Conservation (phyloP, 1,140 invertebrate species). For the Bombus waltoni region DNA sequence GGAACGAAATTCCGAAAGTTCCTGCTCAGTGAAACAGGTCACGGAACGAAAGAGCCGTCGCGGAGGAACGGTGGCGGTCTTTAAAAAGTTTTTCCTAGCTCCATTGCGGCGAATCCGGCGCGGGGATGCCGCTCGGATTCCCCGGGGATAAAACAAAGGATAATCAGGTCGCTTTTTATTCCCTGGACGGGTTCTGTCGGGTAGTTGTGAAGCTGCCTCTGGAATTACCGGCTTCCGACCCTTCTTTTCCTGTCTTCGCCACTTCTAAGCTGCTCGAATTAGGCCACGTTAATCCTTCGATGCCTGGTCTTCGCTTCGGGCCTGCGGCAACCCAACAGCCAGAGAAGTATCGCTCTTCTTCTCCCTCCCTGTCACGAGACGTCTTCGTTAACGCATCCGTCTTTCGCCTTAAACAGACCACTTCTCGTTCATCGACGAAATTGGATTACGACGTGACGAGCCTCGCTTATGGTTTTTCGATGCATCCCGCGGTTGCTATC, state of each 20-base stretch:
- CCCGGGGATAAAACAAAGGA: slow-evolving; percentile 60
- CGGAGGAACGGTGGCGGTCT: slow-evolving; percentile 40
- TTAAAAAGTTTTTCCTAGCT: slow-evolving; percentile 65
- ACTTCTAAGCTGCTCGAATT: slow-evolving; percentile 37
- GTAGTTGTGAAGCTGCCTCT: slow-evolving; percentile 22
- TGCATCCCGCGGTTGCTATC: background rate
- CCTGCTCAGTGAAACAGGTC: slow-evolving; percentile 63
- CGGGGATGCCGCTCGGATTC: slow-evolving; percentile 47
- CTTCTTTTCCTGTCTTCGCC: slow-evolving; percentile 29
- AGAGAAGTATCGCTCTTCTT: background rate
- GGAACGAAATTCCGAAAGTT: slow-evolving; percentile 60
- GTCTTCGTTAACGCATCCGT: slow-evolving; percentile 16
- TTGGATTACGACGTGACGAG: slow-evolving; percentile 26
- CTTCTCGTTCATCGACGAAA: slow-evolving; percentile 6
- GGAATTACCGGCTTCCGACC: slow-evolving; percentile 44
- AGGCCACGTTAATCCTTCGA: slow-evolving; percentile 43
- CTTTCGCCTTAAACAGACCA: slow-evolving; percentile 12
- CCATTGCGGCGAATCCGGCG: slow-evolving; percentile 11
- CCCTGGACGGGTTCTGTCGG: background rate
- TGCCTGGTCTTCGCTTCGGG: background rate
- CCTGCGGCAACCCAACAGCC: background rate
- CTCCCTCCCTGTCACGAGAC: background rate
- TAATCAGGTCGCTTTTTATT: slow-evolving; percentile 67
- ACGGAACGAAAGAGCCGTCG: slow-evolving; percentile 56
- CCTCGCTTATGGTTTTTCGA: slow-evolving; percentile 10